phyloP scores from a whole-genome alignment of 2,888 invertebrate species.

The Habrosyne pyritoides region DNA sequence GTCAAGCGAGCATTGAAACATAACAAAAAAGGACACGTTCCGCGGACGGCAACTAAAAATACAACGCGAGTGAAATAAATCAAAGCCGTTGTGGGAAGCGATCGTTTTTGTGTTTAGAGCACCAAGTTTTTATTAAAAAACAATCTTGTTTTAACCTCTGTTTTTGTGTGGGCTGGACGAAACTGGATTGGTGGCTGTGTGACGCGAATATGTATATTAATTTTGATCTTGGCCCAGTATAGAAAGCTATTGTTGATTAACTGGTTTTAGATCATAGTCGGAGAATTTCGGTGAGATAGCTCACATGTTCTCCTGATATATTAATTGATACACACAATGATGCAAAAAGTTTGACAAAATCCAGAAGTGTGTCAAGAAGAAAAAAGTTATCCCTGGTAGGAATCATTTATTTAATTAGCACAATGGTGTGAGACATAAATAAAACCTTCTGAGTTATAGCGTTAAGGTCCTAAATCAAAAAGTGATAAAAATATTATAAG shows the following conservation, averaged over 20 bases:
- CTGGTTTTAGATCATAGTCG: slow-evolving; percentile 2
- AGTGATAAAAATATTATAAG: not conserved
- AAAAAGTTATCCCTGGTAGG: too few relatives aligned
- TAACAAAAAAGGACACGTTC: slow-evolving; percentile 16
- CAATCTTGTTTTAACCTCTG: slow-evolving; percentile 4
- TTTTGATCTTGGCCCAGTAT: slow-evolving; percentile 6
- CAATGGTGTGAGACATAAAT: not conserved
- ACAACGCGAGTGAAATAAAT: slow-evolving; percentile 32
- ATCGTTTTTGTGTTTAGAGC: slow-evolving; percentile 16
- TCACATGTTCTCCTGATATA: too few relatives aligned
- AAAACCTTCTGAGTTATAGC: not conserved
- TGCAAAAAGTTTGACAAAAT: too few relatives aligned
- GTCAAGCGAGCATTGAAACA: not conserved
- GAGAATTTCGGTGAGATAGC: not conserved
- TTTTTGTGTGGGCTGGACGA: slow-evolving; percentile 1
- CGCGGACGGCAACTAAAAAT: slow-evolving; percentile 20
- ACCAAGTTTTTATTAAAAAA: not conserved
- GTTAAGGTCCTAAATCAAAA: not conserved
- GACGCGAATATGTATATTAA: slow-evolving; percentile 1
- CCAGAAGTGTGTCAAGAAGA: too few relatives aligned
- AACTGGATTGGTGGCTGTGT: not conserved
- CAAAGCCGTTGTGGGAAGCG: slow-evolving; percentile 33
- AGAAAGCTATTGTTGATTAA: slow-evolving; percentile 2
- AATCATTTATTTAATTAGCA: not conserved
- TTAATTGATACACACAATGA: too few relatives aligned